phyloP scores from a whole-genome alignment of 2,113 vertebrate species.

The Chloropsis hardwickii region DNA sequence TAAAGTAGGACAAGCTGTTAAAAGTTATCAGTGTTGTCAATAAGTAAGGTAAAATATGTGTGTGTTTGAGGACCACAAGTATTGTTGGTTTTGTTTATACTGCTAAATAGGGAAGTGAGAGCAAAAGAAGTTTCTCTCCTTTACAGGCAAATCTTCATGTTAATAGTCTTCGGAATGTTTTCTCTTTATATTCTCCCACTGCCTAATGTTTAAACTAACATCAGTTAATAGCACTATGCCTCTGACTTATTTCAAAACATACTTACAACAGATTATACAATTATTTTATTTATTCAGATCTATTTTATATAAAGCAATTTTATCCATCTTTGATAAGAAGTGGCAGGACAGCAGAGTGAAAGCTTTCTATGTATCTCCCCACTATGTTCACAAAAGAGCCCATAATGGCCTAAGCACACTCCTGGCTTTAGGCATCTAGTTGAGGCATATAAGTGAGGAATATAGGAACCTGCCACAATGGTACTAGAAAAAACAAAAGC shows the following conservation, averaged over 20 bases:
- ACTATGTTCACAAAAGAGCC: not conserved
- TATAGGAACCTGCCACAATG: not conserved
- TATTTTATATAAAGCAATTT: not conserved
- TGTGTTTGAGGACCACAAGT: not conserved
- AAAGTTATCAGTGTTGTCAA: not conserved
- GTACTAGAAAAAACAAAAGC: not conserved
- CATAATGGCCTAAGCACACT: not conserved
- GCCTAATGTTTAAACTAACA: not conserved
- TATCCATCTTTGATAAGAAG: not conserved
- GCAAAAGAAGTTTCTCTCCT: not conserved
- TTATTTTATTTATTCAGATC: not conserved
- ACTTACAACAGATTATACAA: not conserved
- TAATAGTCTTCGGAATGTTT: not conserved
- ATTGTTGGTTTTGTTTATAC: not conserved
- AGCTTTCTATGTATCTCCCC: not conserved
- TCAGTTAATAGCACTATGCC: not conserved
- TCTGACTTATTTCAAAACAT: not conserved
- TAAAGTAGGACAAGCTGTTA: not conserved
- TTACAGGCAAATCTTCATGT: not conserved
- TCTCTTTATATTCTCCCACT: not conserved
- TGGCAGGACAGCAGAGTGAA: not conserved
- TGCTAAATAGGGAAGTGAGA: not conserved
- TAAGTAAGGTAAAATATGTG: not conserved
- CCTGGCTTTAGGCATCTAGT: not conserved
- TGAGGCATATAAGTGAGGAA: not conserved